Evolutionary conservation across 2,797 vertebrate species (phyloP).

Genomic region (Hippoglossus hippoglossus): DNA sequence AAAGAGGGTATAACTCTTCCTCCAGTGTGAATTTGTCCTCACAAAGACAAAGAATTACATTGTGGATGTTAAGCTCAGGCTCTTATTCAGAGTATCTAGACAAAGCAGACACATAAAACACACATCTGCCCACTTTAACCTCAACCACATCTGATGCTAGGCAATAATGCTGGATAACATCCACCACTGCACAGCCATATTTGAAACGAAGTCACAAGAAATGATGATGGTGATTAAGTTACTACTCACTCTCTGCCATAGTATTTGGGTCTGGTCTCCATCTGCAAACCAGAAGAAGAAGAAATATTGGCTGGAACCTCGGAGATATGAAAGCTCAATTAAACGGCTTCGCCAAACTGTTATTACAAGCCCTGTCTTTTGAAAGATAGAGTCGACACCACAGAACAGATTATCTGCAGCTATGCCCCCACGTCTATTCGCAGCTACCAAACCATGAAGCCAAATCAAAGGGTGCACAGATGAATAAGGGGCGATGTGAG

Average conservation of each 20-base stretch:
- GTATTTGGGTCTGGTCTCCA: slow-evolving; percentile 97
- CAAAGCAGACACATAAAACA: slow-evolving; percentile 16
- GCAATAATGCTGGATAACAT: slow-evolving; percentile 45
- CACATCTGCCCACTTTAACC: slow-evolving; percentile 32
- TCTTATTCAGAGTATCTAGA: not conserved
- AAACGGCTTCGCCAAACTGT: slow-evolving; percentile 59
- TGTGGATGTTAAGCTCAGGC: not conserved
- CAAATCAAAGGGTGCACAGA: slow-evolving; percentile 56
- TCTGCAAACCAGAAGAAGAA: slow-evolving; percentile 81
- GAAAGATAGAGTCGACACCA: slow-evolving; percentile 60
- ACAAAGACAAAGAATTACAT: slow-evolving; percentile 9
- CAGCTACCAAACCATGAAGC: slow-evolving; percentile 62
- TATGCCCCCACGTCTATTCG: slow-evolving; percentile 54
- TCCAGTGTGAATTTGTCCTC: not conserved
- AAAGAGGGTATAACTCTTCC: not conserved
- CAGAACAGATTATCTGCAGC: slow-evolving; percentile 68
- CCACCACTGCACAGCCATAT: slow-evolving; percentile 7
- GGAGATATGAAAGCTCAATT: slow-evolving; percentile 61
- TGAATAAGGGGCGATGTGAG: slow-evolving; percentile 49
- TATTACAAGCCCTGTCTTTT: slow-evolving; percentile 38
- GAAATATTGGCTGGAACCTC: slow-evolving; percentile 53
- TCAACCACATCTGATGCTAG: slow-evolving; percentile 34
- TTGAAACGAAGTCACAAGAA: slow-evolving; percentile 4
- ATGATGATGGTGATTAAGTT: slow-evolving; percentile 57
- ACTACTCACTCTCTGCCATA: slow-evolving; percentile 98